Conservation (phyloP, 2,113 vertebrate genomes). For the Turnix velox region DNA sequence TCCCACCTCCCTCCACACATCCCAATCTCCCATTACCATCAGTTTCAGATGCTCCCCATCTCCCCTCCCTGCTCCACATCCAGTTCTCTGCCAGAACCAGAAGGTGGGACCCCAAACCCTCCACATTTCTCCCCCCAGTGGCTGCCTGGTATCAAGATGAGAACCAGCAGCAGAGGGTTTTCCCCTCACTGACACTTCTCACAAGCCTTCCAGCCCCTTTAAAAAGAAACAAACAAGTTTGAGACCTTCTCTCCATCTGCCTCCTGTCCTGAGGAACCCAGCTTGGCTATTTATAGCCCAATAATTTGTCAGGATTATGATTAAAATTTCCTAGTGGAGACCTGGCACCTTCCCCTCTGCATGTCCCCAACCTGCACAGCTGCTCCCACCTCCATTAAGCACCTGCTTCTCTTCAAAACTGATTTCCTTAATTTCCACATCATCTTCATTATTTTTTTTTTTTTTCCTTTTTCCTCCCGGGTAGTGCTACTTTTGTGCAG, state of each 20-base stretch:
- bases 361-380: constrained; percentile 45
- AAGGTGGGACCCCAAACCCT: no score
- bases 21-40: neutral
- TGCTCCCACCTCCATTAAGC: constrained; percentile 61
- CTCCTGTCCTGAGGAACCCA: constrained; percentile 52
- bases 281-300: constrained; percentile 50
- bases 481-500: constrained; percentile 29
- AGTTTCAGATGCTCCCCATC: neutral
- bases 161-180: constrained; percentile 1
- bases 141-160: constrained; percentile 4
- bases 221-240: constrained; percentile 54
- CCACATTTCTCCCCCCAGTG: neutral
- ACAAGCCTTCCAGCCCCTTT: constrained; percentile 13
- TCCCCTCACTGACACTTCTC: constrained; percentile 38
- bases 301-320: constrained; percentile 53
- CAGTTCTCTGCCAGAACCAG: no score
- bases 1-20: neutral
- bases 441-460: constrained; percentile 61
- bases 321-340: constrained; percentile 10
- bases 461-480: no score
- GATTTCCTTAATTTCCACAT: constrained; percentile 62
- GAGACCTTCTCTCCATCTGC: constrained; percentile 34
- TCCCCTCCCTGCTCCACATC: neutral
- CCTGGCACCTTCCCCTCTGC: neutral
- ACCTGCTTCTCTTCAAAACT: constrained; percentile 60